A percentile compares a stretch with the other conserved stretches of the same genome.
phyloP scores from a whole-genome alignment of 2,888 invertebrate genomes.

The Hybos culiciformis region DNA sequence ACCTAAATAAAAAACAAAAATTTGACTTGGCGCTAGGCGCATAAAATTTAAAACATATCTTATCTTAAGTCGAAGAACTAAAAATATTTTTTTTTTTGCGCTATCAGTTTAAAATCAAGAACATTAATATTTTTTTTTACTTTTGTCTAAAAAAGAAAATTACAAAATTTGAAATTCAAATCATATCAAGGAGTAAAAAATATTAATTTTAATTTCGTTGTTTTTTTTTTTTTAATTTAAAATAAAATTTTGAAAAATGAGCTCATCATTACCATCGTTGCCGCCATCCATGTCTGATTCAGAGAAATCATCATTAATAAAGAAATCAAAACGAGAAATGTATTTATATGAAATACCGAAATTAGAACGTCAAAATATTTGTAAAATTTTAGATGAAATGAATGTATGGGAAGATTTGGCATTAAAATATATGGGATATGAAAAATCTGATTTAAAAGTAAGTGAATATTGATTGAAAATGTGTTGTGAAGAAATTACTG shows the following conservation, averaged over 20 bases:
- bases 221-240: too few relatives aligned
- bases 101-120: too few relatives aligned
- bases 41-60: too few relatives aligned
- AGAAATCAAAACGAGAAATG: constrained; percentile 19
- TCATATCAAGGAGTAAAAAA: too few relatives aligned
- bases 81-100: too few relatives aligned
- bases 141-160: neutral
- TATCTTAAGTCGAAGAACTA: too few relatives aligned
- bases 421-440: constrained; percentile 49
- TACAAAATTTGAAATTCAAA: too few relatives aligned
- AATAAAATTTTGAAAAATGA: neutral
- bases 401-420: constrained; percentile 71
- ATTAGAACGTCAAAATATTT: constrained; percentile 51
- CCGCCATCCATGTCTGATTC: too few relatives aligned
- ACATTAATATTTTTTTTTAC: neutral
- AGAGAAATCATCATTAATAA: too few relatives aligned
- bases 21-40: too few relatives aligned
- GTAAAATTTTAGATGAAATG: constrained; percentile 62
- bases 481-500: neutral
- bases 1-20: too few relatives aligned
- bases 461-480: constrained; percentile 8
- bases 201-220: too few relatives aligned
- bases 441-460: constrained; percentile 34
- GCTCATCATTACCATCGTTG: neutral
- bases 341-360: constrained; percentile 65